Conservation (phyloP, 92 coral and sea anemone genomes). For the Umimayanthus kanabou region DNA sequence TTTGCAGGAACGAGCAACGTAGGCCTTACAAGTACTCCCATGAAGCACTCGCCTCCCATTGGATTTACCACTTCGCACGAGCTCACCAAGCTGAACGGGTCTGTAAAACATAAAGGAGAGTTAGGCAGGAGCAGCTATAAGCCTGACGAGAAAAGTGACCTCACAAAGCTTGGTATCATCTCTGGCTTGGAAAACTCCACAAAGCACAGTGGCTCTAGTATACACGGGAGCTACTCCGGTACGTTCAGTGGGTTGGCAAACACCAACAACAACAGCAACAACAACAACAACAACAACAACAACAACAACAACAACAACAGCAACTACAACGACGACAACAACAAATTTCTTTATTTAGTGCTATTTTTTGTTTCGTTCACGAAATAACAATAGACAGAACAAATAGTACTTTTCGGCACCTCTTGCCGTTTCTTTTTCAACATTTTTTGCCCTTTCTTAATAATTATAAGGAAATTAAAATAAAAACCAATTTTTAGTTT, state of each 20-base stretch:
- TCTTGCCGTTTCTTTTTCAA: background rate
- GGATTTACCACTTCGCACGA: slow-evolving; percentile 28
- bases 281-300: too few relatives aligned
- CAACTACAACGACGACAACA: too few relatives aligned
- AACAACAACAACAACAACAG: too few relatives aligned
- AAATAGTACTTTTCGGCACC: background rate
- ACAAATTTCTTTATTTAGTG: too few relatives aligned
- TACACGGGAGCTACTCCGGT: background rate
- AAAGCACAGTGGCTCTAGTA: background rate
- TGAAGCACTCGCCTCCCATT: slow-evolving; percentile 38
- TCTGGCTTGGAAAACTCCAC: slow-evolving; percentile 1
- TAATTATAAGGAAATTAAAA: too few relatives aligned
- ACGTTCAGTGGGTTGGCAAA: background rate
- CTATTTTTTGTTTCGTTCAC: too few relatives aligned
- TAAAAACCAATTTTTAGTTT: too few relatives aligned
- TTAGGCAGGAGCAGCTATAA: background rate
- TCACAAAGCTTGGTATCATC: background rate
- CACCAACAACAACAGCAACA: too few relatives aligned
- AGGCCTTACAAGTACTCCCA: slow-evolving; percentile 65
- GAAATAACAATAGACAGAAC: too few relatives aligned
- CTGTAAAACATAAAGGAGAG: background rate
- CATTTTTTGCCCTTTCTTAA: too few relatives aligned
- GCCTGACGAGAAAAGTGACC: background rate
- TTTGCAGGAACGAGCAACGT: slow-evolving; percentile 38
- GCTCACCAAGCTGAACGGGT: slow-evolving; percentile 21